A percentile compares a stretch with the other conserved stretches of the same genome.
phyloP scores from a whole-genome alignment of 2,797 vertebrate species.

The Glyptemys insculpta region DNA sequence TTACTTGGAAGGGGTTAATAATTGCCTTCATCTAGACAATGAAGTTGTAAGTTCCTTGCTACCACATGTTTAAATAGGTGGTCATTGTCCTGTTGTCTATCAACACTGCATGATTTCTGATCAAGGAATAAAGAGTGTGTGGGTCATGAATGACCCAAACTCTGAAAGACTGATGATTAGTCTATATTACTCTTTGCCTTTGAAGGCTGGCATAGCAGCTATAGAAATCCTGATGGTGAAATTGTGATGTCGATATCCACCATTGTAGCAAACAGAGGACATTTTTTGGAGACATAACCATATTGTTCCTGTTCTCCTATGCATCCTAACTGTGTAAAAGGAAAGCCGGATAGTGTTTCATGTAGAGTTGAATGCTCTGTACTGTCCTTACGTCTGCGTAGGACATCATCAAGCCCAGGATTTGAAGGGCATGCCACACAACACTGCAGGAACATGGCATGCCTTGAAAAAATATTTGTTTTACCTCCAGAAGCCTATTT shows the following conservation, averaged over 20 bases:
- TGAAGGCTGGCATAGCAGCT: too few species aligned
- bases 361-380: neutral
- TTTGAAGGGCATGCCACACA: neutral
- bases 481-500: neutral
- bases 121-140: neutral
- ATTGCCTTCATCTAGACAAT: neutral
- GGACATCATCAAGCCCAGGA: neutral
- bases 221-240: neutral
- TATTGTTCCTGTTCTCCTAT: neutral
- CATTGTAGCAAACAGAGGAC: neutral
- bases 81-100: neutral
- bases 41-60: neutral
- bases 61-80: neutral
- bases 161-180: neutral
- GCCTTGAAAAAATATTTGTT: neutral
- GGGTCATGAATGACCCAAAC: neutral
- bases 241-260: neutral
- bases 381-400: neutral
- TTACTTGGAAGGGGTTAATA: neutral
- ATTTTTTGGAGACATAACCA: neutral
- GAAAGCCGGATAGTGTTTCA: fast-evolving
- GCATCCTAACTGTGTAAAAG: neutral
- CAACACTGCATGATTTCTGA: neutral
- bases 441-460: neutral
- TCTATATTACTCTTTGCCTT: neutral